Percentiles rank a stretch among this genome's conserved stretches.
These are phyloP conservation scores for Saturnia pavonia DNA, from an alignment of 2,888 invertebrate genomes.

Conservation along the genomic window DNA sequence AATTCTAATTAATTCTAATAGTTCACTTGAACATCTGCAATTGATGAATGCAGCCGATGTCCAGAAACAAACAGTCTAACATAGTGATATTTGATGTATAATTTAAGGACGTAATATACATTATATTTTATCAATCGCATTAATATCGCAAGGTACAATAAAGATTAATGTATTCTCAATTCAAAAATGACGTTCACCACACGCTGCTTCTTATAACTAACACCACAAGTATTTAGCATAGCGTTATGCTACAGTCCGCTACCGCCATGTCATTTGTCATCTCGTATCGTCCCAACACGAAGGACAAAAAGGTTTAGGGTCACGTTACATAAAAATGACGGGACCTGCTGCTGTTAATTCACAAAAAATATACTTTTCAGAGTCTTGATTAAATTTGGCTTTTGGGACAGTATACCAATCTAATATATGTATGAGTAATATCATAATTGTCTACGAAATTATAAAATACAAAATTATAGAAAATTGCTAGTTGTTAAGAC, in stretches of 20 bases:
- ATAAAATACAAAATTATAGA: too few species aligned
- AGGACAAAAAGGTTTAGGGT: slow-evolving; percentile 23
- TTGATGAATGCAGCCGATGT: too few species aligned
- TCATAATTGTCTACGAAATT: neutral
- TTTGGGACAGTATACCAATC: neutral
- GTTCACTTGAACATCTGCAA: too few species aligned
- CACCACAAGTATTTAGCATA: neutral
- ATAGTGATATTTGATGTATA: too few species aligned
- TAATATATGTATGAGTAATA: neutral
- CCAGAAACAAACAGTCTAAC: too few species aligned
- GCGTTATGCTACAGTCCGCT: slow-evolving; percentile 19
- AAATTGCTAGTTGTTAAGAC: too few species aligned
- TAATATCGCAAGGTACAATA: neutral
- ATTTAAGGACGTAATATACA: too few species aligned
- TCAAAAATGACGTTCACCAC: neutral
- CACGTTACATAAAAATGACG: slow-evolving; percentile 8
- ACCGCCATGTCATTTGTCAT: slow-evolving; percentile 25
- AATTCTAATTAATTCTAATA: too few species aligned
- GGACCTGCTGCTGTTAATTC: slow-evolving; percentile 14
- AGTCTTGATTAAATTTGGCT: neutral
- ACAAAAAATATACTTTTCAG: slow-evolving; percentile 5
- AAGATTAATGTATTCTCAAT: neutral
- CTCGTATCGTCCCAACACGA: slow-evolving; percentile 22
- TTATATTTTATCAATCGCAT: neutral
- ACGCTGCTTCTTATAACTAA: neutral